Evolutionary conservation across 2,113 vertebrate genomes (phyloP).

Genomic region (Solea senegalensis): DNA sequence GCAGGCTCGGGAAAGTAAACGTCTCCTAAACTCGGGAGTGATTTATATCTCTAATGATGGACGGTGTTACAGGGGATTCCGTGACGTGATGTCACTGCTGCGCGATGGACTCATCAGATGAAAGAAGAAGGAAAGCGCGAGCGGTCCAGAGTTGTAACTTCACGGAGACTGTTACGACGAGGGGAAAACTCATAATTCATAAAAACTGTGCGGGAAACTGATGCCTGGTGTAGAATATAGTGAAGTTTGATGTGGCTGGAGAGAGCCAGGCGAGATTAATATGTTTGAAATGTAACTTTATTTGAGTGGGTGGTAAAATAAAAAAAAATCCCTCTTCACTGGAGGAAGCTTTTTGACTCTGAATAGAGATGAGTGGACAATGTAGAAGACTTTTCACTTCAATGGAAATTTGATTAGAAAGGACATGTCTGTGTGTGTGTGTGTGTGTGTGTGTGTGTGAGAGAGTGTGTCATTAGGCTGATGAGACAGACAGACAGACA

Average conservation of each 20-base stretch:
- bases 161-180: slow-evolving; percentile 44
- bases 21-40: slow-evolving; percentile 29
- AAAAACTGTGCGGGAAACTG: slow-evolving; percentile 55
- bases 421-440: slow-evolving; percentile 61
- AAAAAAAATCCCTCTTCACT: slow-evolving; percentile 21
- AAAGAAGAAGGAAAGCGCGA: slow-evolving; percentile 48
- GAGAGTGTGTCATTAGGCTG: slow-evolving; percentile 72
- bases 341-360: slow-evolving; percentile 63
- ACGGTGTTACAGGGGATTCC: slow-evolving; percentile 39
- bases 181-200: slow-evolving; percentile 32
- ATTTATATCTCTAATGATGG: slow-evolving; percentile 56
- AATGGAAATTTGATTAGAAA: slow-evolving; percentile 76
- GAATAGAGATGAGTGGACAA: slow-evolving; percentile 74
- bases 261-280: slow-evolving; percentile 60
- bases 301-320: slow-evolving; percentile 60
- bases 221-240: slow-evolving; percentile 42
- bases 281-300: slow-evolving; percentile 58
- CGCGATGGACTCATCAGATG: slow-evolving; percentile 47
- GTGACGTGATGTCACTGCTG: slow-evolving; percentile 30
- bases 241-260: slow-evolving; percentile 59
- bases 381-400: slow-evolving; percentile 73
- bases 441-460: slow-evolving; percentile 32
- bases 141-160: slow-evolving; percentile 39
- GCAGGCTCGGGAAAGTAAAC: slow-evolving; percentile 45
- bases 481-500: slow-evolving; percentile 74